Conservation (phyloP, 2,797 vertebrate genomes). For the Bufotes viridis region DNA sequence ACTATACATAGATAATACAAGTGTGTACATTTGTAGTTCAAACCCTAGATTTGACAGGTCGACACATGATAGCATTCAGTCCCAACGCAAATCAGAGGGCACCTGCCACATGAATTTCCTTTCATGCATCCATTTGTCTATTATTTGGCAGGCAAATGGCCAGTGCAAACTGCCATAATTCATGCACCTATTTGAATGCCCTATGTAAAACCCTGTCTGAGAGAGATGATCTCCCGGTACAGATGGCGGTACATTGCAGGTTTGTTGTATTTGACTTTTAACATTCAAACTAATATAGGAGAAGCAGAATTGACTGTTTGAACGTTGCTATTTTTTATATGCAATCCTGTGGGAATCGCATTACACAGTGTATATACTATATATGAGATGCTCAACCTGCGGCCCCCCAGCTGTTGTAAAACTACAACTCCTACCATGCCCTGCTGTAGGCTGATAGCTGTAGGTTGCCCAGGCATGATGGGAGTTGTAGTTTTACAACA, state of each 20-base stretch:
- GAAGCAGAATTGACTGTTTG: constrained; percentile 3
- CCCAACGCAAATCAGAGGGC: constrained; percentile 42
- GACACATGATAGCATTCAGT: not conserved
- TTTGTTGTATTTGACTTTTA: constrained; percentile 9
- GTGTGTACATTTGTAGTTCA: not conserved
- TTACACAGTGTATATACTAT: not conserved
- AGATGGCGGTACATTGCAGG: not conserved
- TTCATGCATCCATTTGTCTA: constrained; percentile 32
- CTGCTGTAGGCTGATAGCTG: no score
- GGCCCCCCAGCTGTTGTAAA: no score
- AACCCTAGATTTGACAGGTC: not conserved
- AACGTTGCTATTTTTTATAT: not conserved
- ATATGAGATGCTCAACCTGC: no score
- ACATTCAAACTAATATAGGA: not conserved
- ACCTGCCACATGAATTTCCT: constrained; percentile 46
- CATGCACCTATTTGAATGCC: constrained; percentile 61
- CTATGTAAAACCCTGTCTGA: constrained; percentile 51
- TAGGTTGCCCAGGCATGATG: no score
- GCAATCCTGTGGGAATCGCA: not conserved
- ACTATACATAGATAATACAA: not conserved
- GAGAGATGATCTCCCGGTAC: not conserved
- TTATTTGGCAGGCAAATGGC: constrained; percentile 67
- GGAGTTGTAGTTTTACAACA: no score
- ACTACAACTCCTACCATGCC: no score
- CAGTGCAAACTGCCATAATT: not conserved